Conservation (phyloP, 2,888 invertebrate genomes). For the Nemoura dubitans region DNA sequence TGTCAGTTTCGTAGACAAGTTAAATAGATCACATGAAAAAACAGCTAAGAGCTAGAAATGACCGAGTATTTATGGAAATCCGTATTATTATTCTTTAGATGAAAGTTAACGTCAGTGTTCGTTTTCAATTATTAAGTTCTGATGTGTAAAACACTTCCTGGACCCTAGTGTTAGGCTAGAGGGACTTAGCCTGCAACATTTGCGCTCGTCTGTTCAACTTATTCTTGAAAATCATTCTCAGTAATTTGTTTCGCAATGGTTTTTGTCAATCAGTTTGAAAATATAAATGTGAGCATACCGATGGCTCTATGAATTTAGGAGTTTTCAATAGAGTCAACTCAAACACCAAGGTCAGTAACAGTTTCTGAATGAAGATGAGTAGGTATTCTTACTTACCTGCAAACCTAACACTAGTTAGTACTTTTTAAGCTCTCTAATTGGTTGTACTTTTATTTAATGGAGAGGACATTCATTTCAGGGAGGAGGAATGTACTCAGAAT, state of each 20-base stretch:
- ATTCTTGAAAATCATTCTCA: neutral
- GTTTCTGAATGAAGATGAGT: neutral
- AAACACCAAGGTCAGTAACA: conserved; percentile 67
- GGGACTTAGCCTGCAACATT: neutral
- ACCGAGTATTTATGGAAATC: neutral
- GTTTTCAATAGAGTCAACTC: conserved; percentile 81
- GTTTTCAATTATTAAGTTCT: neutral
- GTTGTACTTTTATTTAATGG: neutral
- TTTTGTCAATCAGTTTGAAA: neutral
- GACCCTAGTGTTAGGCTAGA: neutral
- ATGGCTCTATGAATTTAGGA: conserved; percentile 78
- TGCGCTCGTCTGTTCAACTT: neutral
- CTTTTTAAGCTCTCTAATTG: neutral
- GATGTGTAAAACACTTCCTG: neutral
- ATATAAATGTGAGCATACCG: neutral
- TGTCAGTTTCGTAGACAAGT: neutral
- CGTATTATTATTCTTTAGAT: neutral
- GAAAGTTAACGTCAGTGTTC: neutral
- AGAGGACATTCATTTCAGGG: conserved; percentile 60
- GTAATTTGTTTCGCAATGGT: neutral
- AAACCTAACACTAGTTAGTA: no score
- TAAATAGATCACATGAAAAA: neutral
- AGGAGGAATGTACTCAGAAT: conserved; percentile 84
- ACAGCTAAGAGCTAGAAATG: neutral
- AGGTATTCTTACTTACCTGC: no score